phyloP scores from a whole-genome alignment of 1,140 invertebrate genomes.

The Cotesia typhae region DNA sequence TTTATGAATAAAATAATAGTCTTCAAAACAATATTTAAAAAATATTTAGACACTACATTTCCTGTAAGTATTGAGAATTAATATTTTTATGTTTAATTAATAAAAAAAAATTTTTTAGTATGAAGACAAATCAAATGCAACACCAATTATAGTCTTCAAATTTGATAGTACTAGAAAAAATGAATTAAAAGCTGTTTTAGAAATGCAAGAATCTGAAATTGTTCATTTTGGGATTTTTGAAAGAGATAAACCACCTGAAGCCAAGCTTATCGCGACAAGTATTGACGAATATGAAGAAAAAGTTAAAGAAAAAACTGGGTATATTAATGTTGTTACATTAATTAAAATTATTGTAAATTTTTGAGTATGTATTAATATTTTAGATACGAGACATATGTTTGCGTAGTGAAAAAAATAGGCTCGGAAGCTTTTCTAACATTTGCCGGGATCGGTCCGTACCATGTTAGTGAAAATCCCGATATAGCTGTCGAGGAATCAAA shows the following conservation, averaged over 20 bases:
- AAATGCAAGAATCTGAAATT: conserved; percentile 56
- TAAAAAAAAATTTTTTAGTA: conserved; percentile 48
- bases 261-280: conserved; percentile 54
- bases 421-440: conserved; percentile 61
- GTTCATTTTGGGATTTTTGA: conserved; percentile 61
- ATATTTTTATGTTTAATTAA: conserved; percentile 16
- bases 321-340: conserved; percentile 10
- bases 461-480: conserved; percentile 62
- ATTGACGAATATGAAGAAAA: conserved; percentile 58
- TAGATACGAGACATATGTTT: conserved; percentile 60
- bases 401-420: conserved; percentile 58
- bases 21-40: conserved; percentile 55
- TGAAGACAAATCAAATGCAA: conserved; percentile 54
- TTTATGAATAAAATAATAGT: conserved; percentile 54
- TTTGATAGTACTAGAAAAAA: conserved; percentile 59
- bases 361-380: conserved; percentile 16
- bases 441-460: conserved; percentile 63
- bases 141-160: conserved; percentile 61
- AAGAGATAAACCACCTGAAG: conserved; percentile 58
- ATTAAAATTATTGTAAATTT: neutral
- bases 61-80: conserved; percentile 48
- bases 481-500: conserved; percentile 58
- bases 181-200: conserved; percentile 56
- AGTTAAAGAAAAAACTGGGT: conserved; percentile 55
- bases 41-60: conserved; percentile 54